A percentile compares a stretch with the other conserved stretches of the same genome.
phyloP scores from a whole-genome alignment of 2,888 invertebrate species.

The Leucophora obtusa region DNA sequence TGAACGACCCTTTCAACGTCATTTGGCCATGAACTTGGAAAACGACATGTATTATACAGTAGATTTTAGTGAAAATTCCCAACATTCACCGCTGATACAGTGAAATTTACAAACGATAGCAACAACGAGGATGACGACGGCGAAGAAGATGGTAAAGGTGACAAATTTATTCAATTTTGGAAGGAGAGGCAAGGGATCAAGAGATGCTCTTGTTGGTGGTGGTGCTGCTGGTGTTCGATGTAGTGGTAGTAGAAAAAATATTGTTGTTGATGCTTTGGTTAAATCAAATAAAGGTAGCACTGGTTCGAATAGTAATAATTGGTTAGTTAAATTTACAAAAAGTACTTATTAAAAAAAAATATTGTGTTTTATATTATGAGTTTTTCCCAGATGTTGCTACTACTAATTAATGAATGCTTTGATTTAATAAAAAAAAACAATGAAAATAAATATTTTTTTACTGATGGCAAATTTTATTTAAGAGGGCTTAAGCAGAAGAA shows the following conservation, averaged over 20 bases:
- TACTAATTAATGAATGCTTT: background rate
- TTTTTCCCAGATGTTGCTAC: background rate
- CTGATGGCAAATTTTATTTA: background rate
- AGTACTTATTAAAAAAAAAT: constrained; percentile 43
- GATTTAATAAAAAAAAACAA: background rate
- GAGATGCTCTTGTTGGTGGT: background rate
- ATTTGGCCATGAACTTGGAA: constrained; percentile 82
- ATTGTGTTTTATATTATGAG: background rate
- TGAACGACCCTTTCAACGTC: constrained; percentile 79
- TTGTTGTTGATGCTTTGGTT: constrained; percentile 52
- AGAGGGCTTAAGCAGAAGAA: too few species aligned
- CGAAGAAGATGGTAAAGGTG: background rate
- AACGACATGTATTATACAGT: constrained; percentile 88
- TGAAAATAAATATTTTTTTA: background rate
- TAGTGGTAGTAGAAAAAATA: constrained; percentile 31
- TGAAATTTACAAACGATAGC: constrained; percentile 74
- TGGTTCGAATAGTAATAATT: constrained; percentile 65
- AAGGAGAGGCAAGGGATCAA: background rate
- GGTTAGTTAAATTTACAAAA: constrained; percentile 74
- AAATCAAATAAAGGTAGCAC: constrained; percentile 40
- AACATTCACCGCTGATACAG: constrained; percentile 87
- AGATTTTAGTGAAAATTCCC: constrained; percentile 86
- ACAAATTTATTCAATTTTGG: background rate
- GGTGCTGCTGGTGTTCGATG: constrained; percentile 5
- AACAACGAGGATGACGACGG: constrained; percentile 16